Conservation (phyloP, 2,888 invertebrate species). For the Epinotia nisella region DNA sequence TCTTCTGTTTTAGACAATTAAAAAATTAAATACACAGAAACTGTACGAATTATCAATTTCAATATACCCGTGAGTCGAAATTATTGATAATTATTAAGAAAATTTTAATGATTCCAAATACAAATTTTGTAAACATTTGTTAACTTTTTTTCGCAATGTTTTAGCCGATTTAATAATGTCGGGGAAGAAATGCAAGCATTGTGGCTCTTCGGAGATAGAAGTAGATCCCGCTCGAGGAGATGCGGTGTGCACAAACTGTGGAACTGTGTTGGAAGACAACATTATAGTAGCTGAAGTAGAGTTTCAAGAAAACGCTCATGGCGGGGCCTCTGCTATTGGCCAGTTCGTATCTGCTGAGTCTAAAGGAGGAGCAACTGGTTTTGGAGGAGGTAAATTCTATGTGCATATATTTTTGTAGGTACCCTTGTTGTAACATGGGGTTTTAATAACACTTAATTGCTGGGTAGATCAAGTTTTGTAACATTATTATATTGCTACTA, state of each 20-base stretch:
- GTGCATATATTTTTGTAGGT: neutral
- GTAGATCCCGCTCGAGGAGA: conserved; percentile 97
- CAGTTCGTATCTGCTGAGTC: conserved; percentile 97
- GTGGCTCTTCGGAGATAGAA: conserved; percentile 96
- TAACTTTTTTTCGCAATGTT: conserved; percentile 45
- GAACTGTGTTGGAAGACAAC: conserved; percentile 97
- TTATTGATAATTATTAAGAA: neutral
- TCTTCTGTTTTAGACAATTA: neutral
- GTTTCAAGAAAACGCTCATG: conserved; percentile 96
- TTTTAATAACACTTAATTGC: neutral
- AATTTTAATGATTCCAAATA: neutral
- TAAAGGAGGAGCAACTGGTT: conserved; percentile 92
- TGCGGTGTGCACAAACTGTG: conserved; percentile 98
- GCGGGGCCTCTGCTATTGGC: conserved; percentile 94
- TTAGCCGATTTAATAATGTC: conserved; percentile 63
- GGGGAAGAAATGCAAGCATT: conserved; percentile 93
- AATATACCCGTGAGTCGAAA: conserved; percentile 1
- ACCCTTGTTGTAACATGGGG: neutral
- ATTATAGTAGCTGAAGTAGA: conserved; percentile 98
- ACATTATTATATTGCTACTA: neutral
- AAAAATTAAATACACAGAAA: neutral
- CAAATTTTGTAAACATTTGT: conserved; percentile 37
- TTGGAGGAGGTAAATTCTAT: conserved; percentile 86
- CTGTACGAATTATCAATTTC: neutral
- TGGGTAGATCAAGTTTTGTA: neutral